Evolutionary conservation across 2,113 vertebrate genomes (phyloP).

Genomic region (Tychaedon coryphoeus): DNA sequence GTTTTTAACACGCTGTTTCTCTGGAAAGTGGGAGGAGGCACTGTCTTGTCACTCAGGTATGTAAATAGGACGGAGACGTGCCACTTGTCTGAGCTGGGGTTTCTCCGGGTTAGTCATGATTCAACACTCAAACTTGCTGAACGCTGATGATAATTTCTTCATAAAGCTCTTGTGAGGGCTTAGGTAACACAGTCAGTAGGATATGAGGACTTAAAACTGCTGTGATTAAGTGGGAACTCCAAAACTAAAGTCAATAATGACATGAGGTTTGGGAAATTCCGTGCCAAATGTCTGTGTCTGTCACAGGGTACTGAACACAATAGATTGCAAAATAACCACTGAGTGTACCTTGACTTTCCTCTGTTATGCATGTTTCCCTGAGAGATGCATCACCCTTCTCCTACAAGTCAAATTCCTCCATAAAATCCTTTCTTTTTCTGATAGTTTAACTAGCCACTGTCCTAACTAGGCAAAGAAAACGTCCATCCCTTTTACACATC

Average conservation of each 20-base stretch:
- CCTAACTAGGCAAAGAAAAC: not conserved
- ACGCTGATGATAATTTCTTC: not conserved
- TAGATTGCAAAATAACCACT: not conserved
- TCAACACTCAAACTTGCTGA: not conserved
- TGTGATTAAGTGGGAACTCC: not conserved
- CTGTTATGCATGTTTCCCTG: not conserved
- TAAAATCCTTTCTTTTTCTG: not conserved
- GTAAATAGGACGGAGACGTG: not conserved
- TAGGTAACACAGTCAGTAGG: not conserved
- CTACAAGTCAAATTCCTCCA: not conserved
- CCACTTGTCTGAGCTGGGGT: not conserved
- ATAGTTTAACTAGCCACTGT: not conserved
- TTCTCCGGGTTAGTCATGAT: not conserved
- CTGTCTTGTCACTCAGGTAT: not conserved
- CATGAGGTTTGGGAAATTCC: not conserved
- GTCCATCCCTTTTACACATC: not conserved
- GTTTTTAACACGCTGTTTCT: not conserved
- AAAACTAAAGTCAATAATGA: not conserved
- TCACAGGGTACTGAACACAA: not conserved
- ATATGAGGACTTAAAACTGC: not conserved
- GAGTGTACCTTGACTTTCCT: not conserved
- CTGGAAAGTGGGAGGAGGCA: not conserved
- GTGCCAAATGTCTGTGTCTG: not conserved
- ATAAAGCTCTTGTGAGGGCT: not conserved
- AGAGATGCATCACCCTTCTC: not conserved